A percentile compares a stretch with the other conserved stretches of the same genome.
phyloP scores from a whole-genome alignment of 64 coral and sea anemone genomes.

The Actinia tenebrosa region DNA sequence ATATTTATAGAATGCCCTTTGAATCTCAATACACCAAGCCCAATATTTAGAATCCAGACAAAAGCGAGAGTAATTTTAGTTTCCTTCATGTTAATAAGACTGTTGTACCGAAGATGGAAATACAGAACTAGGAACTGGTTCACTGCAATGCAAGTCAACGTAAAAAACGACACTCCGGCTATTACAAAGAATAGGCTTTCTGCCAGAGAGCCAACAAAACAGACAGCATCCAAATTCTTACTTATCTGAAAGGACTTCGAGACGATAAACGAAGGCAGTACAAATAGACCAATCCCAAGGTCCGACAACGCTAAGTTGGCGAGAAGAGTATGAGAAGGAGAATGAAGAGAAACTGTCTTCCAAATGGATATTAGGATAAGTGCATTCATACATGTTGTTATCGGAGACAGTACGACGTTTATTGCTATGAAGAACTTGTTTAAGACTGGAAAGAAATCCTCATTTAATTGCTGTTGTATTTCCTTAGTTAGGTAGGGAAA shows the following conservation, averaged over 20 bases:
- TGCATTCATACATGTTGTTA: conserved; percentile 10
- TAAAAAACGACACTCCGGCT: not conserved
- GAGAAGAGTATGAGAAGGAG: not conserved
- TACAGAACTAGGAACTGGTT: not conserved
- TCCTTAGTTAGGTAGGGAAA: not conserved
- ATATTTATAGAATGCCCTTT: not conserved
- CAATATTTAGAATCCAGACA: not conserved
- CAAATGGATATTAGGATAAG: conserved; percentile 14
- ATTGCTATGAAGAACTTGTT: not conserved
- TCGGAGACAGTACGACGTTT: not conserved
- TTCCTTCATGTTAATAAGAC: not conserved
- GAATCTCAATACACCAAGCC: not conserved
- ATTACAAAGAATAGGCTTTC: not conserved
- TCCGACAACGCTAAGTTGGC: conserved; percentile 16
- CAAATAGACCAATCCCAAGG: conserved; percentile 23
- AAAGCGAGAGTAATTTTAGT: not conserved
- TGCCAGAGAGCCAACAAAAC: not conserved
- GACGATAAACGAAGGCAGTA: conserved; percentile 19
- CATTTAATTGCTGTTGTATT: not conserved
- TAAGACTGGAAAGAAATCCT: not conserved
- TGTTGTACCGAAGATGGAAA: not conserved
- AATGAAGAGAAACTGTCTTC: conserved; percentile 18
- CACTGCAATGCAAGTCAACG: not conserved
- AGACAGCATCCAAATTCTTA: not conserved
- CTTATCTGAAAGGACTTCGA: conserved; percentile 2